phyloP scores from a whole-genome alignment of 2,888 invertebrate species.

The Rapana venosa region DNA sequence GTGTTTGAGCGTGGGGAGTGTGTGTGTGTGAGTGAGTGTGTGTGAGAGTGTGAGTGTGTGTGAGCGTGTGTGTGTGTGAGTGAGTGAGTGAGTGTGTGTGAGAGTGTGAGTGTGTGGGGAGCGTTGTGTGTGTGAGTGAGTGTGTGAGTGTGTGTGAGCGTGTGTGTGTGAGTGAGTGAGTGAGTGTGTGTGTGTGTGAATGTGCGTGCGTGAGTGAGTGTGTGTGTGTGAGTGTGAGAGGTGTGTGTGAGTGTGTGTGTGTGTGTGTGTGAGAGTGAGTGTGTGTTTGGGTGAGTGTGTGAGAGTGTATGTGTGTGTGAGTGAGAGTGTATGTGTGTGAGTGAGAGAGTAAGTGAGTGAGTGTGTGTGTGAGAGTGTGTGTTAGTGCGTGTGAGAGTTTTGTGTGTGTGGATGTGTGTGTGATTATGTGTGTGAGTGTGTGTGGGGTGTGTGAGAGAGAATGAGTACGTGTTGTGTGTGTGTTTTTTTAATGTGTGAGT shows the following conservation, averaged over 20 bases:
- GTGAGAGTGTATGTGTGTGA: background rate
- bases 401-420: background rate
- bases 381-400: background rate
- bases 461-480: background rate
- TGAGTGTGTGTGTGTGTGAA: constrained; percentile 3
- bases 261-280: background rate
- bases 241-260: background rate
- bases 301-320: constrained; percentile 12
- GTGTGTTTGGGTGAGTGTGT: constrained; percentile 14
- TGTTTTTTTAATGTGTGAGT: background rate
- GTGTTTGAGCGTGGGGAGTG: background rate
- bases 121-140: background rate
- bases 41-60: background rate
- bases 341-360: background rate
- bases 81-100: background rate
- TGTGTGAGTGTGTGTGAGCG: background rate
- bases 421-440: background rate
- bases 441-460: background rate
- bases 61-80: background rate
- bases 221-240: background rate
- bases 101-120: background rate
- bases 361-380: background rate
- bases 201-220: background rate
- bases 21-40: background rate
- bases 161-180: constrained; percentile 16